Evolutionary conservation across 2,888 invertebrate genomes (phyloP).

Genomic region (Cremastinae sp.): DNA sequence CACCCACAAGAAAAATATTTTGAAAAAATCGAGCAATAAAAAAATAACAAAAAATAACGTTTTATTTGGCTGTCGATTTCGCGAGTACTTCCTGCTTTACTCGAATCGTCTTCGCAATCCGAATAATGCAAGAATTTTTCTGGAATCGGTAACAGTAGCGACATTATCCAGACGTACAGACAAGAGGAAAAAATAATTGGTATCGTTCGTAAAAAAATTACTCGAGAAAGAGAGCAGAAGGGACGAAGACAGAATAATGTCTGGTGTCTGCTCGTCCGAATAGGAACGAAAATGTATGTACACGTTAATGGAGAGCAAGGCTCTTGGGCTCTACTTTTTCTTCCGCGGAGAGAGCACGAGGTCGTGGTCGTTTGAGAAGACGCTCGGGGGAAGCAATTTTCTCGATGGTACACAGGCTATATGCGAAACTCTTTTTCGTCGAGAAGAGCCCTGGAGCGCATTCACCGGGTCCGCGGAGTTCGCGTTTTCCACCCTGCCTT

Average conservation of each 20-base stretch:
- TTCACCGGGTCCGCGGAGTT: constrained; percentile 53
- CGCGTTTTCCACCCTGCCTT: constrained; percentile 24
- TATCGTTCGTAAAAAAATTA: not conserved
- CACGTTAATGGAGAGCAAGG: not conserved
- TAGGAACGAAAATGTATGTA: constrained; percentile 4
- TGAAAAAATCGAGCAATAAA: too few relatives aligned
- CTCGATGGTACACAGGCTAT: constrained; percentile 37
- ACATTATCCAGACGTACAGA: too few relatives aligned
- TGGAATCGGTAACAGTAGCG: too few relatives aligned
- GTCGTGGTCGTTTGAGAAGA: constrained; percentile 38
- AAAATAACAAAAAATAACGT: not conserved
- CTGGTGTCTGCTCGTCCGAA: constrained; percentile 5
- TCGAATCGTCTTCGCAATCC: too few relatives aligned
- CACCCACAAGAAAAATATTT: too few relatives aligned
- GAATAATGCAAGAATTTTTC: too few relatives aligned
- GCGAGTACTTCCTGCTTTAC: not conserved
- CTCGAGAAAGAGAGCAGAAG: not conserved
- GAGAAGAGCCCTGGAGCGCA: constrained; percentile 57
- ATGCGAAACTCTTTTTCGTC: constrained; percentile 39
- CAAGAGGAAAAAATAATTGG: not conserved
- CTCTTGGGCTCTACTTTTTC: constrained; percentile 37
- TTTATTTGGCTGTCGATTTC: not conserved
- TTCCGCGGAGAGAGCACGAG: constrained; percentile 43
- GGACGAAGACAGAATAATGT: not conserved
- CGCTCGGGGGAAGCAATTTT: constrained; percentile 56